phyloP scores from a whole-genome alignment of 2,797 vertebrate species.

The Diplodus sargus region DNA sequence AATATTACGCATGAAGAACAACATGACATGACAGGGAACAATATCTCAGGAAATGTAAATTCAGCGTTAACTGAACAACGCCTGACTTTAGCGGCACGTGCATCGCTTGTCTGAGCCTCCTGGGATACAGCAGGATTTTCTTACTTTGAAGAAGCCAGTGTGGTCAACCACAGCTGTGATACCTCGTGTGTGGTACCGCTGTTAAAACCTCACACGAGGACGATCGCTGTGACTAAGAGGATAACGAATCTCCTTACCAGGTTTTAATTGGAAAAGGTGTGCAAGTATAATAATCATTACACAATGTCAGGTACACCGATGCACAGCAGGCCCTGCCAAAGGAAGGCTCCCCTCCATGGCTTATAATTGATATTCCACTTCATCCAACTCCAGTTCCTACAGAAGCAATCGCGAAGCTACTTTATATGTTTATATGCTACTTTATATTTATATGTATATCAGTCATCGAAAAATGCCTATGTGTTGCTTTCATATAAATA shows the following conservation, averaged over 20 bases:
- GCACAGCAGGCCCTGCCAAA: too few relatives aligned
- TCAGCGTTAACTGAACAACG: neutral
- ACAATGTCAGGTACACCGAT: too few relatives aligned
- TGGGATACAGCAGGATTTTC: neutral
- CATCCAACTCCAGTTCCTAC: neutral
- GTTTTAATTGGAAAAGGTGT: too few relatives aligned
- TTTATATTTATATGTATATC: too few relatives aligned
- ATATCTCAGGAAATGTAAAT: slow-evolving; percentile 24
- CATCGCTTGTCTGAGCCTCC: neutral
- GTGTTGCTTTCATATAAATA: too few relatives aligned
- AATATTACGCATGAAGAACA: slow-evolving; percentile 3
- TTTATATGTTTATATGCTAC: too few relatives aligned
- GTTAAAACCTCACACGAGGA: neutral
- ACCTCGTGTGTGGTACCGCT: too few relatives aligned
- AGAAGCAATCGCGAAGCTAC: too few relatives aligned
- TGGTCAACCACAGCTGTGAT: neutral
- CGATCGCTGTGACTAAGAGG: neutral
- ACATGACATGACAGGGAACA: slow-evolving; percentile 7
- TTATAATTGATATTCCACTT: neutral
- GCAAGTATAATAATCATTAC: too few relatives aligned
- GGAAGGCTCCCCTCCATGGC: too few relatives aligned
- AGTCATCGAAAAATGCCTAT: too few relatives aligned
- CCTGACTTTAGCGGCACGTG: neutral
- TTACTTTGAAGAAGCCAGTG: neutral
- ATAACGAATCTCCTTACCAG: neutral